These are phyloP conservation scores for Calameuta idolon DNA, from an alignment of 2,888 invertebrate species.

Conservation along the genomic window DNA sequence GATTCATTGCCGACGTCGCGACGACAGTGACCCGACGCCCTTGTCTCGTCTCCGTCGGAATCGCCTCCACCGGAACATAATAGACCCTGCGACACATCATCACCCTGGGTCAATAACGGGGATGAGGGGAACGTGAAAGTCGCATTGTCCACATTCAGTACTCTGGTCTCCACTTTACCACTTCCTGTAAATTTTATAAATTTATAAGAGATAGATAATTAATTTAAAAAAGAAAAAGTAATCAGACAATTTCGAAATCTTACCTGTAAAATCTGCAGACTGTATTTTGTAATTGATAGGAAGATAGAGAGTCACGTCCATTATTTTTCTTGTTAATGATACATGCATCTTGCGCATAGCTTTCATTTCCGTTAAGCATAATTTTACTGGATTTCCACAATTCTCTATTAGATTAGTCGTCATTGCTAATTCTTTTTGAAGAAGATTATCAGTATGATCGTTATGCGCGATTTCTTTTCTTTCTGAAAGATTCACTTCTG, in stretches of 20 bases:
- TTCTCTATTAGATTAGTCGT: constrained; percentile 60
- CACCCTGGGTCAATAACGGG: constrained; percentile 80
- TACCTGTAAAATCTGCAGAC: constrained; percentile 48
- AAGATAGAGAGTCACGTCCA: constrained; percentile 75
- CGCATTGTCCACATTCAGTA: constrained; percentile 76
- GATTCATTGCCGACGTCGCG: constrained; percentile 42
- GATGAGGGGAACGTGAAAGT: constrained; percentile 83
- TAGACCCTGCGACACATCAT: constrained; percentile 71
- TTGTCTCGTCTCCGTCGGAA: constrained; percentile 17
- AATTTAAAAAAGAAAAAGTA: not conserved
- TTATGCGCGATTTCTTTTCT: constrained; percentile 14
- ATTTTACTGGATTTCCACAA: constrained; percentile 67
- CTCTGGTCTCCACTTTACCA: constrained; percentile 68
- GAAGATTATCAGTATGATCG: constrained; percentile 24
- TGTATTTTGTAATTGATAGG: constrained; percentile 74
- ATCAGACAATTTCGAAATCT: not conserved
- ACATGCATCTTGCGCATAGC: constrained; percentile 69
- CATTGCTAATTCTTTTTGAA: constrained; percentile 27
- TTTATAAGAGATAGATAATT: not conserved
- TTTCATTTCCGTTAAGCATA: constrained; percentile 74
- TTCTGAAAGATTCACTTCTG: constrained; percentile 24
- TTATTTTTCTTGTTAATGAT: constrained; percentile 66
- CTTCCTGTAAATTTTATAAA: constrained; percentile 64
- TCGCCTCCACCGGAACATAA: constrained; percentile 67
- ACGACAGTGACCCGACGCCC: constrained; percentile 27